phyloP scores from a whole-genome alignment of 2,113 vertebrate species.

The Perca flavescens region DNA sequence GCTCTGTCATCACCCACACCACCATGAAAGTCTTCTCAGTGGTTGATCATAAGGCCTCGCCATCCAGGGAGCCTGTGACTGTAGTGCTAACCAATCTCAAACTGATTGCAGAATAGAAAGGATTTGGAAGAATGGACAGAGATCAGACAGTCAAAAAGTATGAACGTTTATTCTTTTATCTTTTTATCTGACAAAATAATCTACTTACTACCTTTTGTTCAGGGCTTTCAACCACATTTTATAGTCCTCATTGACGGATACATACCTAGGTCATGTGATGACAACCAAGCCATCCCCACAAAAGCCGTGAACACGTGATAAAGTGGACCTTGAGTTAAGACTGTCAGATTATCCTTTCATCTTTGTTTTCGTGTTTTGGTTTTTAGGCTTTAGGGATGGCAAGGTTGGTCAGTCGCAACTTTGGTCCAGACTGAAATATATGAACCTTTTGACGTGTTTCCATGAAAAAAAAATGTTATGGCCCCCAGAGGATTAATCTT shows the following conservation, averaged over 20 bases:
- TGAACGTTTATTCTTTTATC: neutral
- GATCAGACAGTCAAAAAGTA: neutral
- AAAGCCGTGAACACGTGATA: too few relatives aligned
- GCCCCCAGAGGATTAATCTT: too few relatives aligned
- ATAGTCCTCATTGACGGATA: too few relatives aligned
- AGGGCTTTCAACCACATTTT: neutral
- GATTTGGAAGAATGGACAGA: neutral
- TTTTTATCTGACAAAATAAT: neutral
- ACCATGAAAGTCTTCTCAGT: constrained; percentile 82
- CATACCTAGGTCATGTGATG: neutral
- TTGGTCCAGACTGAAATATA: neutral
- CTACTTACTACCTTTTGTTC: neutral
- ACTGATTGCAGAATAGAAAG: constrained; percentile 23
- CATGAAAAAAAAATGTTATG: too few relatives aligned
- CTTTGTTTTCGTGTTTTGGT: neutral
- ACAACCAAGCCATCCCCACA: neutral
- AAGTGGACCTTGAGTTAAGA: too few relatives aligned
- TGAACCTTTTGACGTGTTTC: too few relatives aligned
- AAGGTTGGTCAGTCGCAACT: neutral
- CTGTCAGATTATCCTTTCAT: neutral
- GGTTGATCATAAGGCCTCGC: constrained; percentile 12
- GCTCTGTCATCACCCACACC: constrained; percentile 69
- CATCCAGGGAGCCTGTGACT: constrained; percentile 2
- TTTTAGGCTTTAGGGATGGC: neutral
- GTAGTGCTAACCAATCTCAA: constrained; percentile 74